Percentiles rank a stretch among this genome's conserved stretches.
Conservation (phyloP, 2,113 vertebrate genomes). For the Neolamprologus caudopunctatus region DNA sequence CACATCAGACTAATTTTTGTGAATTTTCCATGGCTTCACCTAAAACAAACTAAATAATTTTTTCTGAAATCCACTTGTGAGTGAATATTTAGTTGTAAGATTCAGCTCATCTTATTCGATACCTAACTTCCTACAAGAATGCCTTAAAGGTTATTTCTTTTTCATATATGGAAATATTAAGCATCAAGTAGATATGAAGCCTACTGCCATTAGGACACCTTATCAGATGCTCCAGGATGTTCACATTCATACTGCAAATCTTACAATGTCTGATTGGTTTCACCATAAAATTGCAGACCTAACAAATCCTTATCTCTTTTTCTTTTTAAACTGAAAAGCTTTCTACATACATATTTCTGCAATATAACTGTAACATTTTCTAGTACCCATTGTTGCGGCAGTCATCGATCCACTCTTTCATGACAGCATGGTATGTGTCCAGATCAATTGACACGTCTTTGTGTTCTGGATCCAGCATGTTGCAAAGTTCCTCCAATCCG, state of each 20-base stretch:
- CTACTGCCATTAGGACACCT: neutral
- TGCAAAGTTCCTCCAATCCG: slow-evolving; percentile 80
- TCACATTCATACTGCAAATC: neutral
- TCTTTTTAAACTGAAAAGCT: neutral
- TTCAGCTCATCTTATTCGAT: neutral
- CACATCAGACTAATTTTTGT: neutral
- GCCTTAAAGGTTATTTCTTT: neutral
- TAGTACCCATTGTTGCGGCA: slow-evolving; percentile 73
- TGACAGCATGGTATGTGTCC: slow-evolving; percentile 76
- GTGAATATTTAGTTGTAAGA: neutral
- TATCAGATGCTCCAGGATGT: neutral
- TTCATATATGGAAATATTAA: neutral
- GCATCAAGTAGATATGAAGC: neutral
- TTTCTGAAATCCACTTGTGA: fast-evolving
- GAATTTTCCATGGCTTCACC: neutral
- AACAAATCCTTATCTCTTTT: neutral
- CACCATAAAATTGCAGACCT: neutral
- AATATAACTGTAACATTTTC: neutral
- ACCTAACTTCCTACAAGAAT: neutral
- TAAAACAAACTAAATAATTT: neutral
- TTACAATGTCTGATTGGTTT: neutral
- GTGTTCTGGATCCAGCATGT: slow-evolving; percentile 83
- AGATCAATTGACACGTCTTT: slow-evolving; percentile 80
- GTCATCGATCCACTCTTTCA: slow-evolving; percentile 84
- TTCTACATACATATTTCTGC: neutral